Evolutionary conservation across 2,797 vertebrate genomes (phyloP), one percentile per base, ranked within the genome.

Genomic region (Merluccius polli): DNA sequence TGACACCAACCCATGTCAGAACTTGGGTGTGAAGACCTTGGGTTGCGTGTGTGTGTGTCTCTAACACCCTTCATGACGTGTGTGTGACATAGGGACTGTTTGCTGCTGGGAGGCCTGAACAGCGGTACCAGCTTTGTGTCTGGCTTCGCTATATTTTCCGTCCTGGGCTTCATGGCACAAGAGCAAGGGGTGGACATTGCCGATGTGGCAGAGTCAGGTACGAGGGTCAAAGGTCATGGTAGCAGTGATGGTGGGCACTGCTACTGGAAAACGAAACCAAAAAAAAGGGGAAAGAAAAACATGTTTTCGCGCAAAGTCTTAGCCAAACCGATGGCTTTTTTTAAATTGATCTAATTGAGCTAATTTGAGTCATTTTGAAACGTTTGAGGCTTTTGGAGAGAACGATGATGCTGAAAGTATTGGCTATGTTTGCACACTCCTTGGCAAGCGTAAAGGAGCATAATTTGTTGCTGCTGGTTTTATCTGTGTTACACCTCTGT

Each of bases 81-180:
- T 98, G 96, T 98, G 96, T 97, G 94, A 97, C 93, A 93, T 93
- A 96, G 96, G 94, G 95, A 96, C 95, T 97, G 95, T 95, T 90
- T 97, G 94, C 94, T 97, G 94, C 94, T 97, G 92, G 95, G 95
- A 94, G 95, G 94, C 94, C 95, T 96, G 89, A 97, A 97, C 95
- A 97, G 95, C 90, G 95, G 95, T 90, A 97, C 96, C 93, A 96
- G 95, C 93, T 97, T 99, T 95, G 97, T 99, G 94, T 99, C 97
- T 94, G 98, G 98, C 94, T 99, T 99, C 95, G 98, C 98, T 94
- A 99, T 99, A 95, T 99, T 99, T 96, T 99, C 97, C 94, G 94
- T 98, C 95, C 96, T 98, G 95, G 98, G 98, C 94, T 99, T 99
- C 97, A 99, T 99, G 98, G 97, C 97, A 94, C 97, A 99, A 96